These are phyloP conservation scores for Xenentodon cancila DNA, from an alignment of 2,797 vertebrate species.

Conservation along the genomic window DNA sequence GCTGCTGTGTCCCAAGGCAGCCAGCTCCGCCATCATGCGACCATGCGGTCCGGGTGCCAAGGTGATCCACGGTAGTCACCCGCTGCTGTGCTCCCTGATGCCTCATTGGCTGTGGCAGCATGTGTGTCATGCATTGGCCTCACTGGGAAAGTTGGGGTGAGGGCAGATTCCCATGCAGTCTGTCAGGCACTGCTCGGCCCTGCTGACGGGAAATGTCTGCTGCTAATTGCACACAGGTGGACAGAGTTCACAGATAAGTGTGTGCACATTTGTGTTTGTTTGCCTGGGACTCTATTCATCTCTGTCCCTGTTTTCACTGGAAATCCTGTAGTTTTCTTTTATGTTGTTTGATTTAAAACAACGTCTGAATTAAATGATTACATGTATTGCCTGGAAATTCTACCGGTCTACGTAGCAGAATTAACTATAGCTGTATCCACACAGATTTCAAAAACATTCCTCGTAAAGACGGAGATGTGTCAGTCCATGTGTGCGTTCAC, in stretches of 20 bases:
- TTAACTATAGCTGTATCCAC: too few species aligned
- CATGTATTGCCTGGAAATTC: conserved; percentile 11
- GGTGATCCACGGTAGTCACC: conserved; percentile 2
- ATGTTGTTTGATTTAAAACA: conserved; percentile 26
- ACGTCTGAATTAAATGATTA: conserved; percentile 3
- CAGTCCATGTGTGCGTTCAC: too few species aligned
- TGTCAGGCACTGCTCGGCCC: conserved; percentile 69
- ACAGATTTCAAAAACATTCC: too few species aligned
- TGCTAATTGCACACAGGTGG: conserved; percentile 84
- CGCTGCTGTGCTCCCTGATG: conserved; percentile 20
- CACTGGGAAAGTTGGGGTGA: conserved; percentile 48
- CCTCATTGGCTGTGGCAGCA: conserved; percentile 11
- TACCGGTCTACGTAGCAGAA: conserved; percentile 4
- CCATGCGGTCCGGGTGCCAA: conserved; percentile 14
- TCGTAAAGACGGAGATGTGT: too few species aligned
- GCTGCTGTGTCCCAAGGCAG: background rate
- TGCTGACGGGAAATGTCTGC: conserved; percentile 81
- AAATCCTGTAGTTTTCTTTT: conserved; percentile 4
- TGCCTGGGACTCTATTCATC: conserved; percentile 39
- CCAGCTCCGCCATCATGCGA: background rate
- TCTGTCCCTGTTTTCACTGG: conserved; percentile 45
- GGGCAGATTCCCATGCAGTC: conserved; percentile 63
- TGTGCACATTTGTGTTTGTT: conserved; percentile 56
- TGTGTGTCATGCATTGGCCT: conserved; percentile 42
- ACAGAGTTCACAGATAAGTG: conserved; percentile 35